Base-by-base conservation (phyloP, 2,797 vertebrate genomes). In the Eptatretus atami region DNA sequence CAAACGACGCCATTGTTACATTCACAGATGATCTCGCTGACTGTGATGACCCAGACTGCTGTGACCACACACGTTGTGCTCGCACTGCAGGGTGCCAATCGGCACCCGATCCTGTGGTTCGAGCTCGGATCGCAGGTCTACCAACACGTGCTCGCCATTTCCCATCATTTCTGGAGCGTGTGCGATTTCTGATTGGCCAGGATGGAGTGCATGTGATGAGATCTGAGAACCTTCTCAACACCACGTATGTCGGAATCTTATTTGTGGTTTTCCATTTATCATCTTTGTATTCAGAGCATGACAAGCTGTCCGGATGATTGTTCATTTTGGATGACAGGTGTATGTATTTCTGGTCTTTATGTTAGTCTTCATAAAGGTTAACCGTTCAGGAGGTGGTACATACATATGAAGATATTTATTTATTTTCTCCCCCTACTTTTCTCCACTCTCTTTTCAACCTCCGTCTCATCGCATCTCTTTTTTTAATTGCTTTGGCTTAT, bases 11-110 rank as follows among this genome's bases (percentile, higher is more conserved):
- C 31, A 44, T 44, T 44, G 31, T 44, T 44, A 44, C 31, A 44
- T 44, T 44, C 74, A 65, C 69, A 93, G 86, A 93, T 68, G 83
- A 83, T 67, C 75, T 93, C 74, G 80, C 78, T 24, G 86, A 92
- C 78, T 93, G 86, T 1, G 78, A 87, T 13, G 86, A 93, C 69
- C 86, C 86, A 0, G 86, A 93, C 67, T 93, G 86, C 63, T 93
- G 86, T 67, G 83, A 86, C 70, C 82, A 88, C 73, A 76, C 79
- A 73, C 84, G 79, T 68, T 93, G 86, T 60, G 81, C 76, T 3
- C 73, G 78, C 1, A 84, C 82, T 69, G 78, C 86, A 52, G 78
- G 92, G 69, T 93, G 86, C 67, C 84, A 90, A 65, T 85, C 85
- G 63, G 88, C 86, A 0, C 81, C 86, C 63, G 84, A 93, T 73